Evolutionary conservation across 2,797 vertebrate species (phyloP), one percentile per base, ranked within the genome.

Genomic region (Acrocephalus scirpaceus): DNA sequence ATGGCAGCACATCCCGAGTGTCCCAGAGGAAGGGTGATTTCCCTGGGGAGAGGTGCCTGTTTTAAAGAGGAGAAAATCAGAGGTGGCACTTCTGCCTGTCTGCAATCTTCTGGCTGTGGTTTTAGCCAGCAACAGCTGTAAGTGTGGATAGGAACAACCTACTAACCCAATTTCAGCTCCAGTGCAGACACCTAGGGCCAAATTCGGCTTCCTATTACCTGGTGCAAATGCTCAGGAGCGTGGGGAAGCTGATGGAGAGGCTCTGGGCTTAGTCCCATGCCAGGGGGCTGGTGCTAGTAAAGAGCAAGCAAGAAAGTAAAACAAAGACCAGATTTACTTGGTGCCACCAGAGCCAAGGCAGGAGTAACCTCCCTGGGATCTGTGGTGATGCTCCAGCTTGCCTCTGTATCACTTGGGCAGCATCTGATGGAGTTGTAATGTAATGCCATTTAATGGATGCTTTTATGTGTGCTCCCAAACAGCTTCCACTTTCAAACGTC

Each of bases 1-100:
- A 4, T 0, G 2, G n/a, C 4, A 14, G 25, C 0, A 0, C n/a
- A 9, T 16, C 47, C 3, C 0, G 11, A 21, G 56, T 15, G 2
- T 67, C 73, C 53, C 26, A 20, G 42, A 56, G 45, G 44, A 80
- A 54, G 13, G 30, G 5, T 2, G 3, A 5, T 53, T 77, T 57
- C 30, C 22, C 8, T 10, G 2, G 8, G 19, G 50, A 85, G 25
- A 11, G 10, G 7, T 14, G n/a, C 0, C 1, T 0, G 0, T 66
- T 78, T 75, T 57, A 20, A n/a, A 66, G 56, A 42, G 36, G 48
- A 30, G 45, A 30, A 60, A 72, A 61, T 25, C 22, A n/a, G 2
- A 1, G 2, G 14, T 16, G 48, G 26, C 2, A 0, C 27, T 84
- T 84, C 42, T 56, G 30, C 1, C 0, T 36, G 34, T 44, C 32